Evolutionary conservation across 2,797 vertebrate species (phyloP).

Genomic region (Thripadectes ignobilis): DNA sequence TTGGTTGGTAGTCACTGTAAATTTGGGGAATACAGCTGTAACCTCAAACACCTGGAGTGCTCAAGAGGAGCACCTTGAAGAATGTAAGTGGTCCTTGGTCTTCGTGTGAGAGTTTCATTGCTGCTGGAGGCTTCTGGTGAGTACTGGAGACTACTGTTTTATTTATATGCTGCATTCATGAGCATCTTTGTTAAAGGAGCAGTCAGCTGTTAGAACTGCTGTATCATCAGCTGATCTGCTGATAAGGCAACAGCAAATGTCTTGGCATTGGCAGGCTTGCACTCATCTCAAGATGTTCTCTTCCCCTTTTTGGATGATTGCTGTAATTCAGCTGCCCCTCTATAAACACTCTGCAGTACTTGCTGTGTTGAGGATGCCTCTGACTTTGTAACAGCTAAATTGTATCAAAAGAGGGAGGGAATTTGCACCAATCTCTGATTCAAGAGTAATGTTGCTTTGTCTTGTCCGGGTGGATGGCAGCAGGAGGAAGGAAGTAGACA

Average conservation of each 20-base stretch:
- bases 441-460: not conserved
- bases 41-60: not conserved
- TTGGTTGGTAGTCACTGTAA: not conserved
- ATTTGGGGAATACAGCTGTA: not conserved
- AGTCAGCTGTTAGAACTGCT: not conserved
- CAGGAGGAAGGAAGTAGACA: not conserved
- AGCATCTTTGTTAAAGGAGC: not conserved
- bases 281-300: not conserved
- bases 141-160: not conserved
- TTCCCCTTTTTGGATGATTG: constrained; percentile 10
- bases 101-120: not conserved
- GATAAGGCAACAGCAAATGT: constrained; percentile 3
- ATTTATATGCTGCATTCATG: not conserved
- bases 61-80: not conserved
- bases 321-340: not conserved
- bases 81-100: not conserved
- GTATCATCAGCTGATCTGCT: constrained; percentile 20
- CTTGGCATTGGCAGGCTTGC: not conserved
- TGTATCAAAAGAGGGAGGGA: not conserved
- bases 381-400: not conserved
- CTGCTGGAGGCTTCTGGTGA: not conserved
- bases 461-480: not conserved
- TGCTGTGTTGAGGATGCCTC: not conserved
- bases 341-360: not conserved
- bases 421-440: not conserved